Base-by-base conservation (phyloP, 2,888 invertebrate species). In the Drosophila picticornis region DNA sequence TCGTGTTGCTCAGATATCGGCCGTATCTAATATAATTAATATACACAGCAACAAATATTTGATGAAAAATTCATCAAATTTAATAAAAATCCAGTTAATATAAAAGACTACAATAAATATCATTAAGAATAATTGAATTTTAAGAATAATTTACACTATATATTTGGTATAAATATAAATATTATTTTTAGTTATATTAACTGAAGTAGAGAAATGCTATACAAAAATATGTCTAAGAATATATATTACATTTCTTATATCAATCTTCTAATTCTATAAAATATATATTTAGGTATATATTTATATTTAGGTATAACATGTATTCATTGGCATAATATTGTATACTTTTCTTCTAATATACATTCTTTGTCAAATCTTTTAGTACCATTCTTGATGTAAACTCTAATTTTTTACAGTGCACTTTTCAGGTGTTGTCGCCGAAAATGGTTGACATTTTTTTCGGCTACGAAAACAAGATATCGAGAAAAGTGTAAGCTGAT, bases 11-110 rank as follows among this genome's bases (percentile, higher is more conserved):
- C 32, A 62, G 83, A 89, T 88, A 88, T 71, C 72, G 29, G 59
- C 29, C 34, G 22, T 67, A 77, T 73, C 75, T 79, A 88, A 85
- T 79, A 84, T 68, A 90, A 88, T 90, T 89, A 89, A 87, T 81
- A 82, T 75, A 22, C 29, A 57, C n/a, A 29, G 29, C 10, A 29
- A 40, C 13, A 29, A 40, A 31, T 22, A 13, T n/a, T 16, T 27
- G 2, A 25, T 25, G 6, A 7, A 51, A 13, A 51, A 11, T n/a
- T 0, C n/a, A 29, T 3, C 6, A 1, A 51, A 11, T n/a, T 0
- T n/a, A 29, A 1, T 4, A 1, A 19, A 29, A 11, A 29, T 51
- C 13, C 4, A 7, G 13, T 43, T 4, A 22, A 43, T 13, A 43
- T 13, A 6, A 13, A 7, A 6, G 0, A 43, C 13, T 13, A 22